Conservation (phyloP, 2,797 vertebrate genomes). For the Acomys russatus region DNA sequence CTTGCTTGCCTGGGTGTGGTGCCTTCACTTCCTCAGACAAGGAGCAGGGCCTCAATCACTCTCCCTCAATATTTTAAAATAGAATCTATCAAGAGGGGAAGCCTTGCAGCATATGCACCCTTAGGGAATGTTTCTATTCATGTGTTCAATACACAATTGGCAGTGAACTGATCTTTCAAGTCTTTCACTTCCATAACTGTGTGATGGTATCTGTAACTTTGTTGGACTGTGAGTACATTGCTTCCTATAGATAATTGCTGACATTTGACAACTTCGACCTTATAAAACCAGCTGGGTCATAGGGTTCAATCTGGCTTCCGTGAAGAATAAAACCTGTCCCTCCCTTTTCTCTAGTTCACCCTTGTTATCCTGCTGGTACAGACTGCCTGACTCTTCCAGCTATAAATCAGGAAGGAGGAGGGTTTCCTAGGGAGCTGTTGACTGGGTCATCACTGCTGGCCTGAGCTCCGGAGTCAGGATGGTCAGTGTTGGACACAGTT, state of each 20-base stretch:
- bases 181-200: slow-evolving; percentile 29
- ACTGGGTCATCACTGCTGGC: background rate
- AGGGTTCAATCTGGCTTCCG: background rate
- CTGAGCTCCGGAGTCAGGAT: slow-evolving; percentile 5
- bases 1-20: slow-evolving; percentile 79
- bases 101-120: background rate
- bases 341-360: slow-evolving; percentile 20
- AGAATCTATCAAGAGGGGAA: background rate
- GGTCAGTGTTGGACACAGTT: background rate
- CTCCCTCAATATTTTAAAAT: slow-evolving; percentile 63
- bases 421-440: slow-evolving; percentile 52
- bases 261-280: slow-evolving; percentile 20
- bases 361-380: slow-evolving; percentile 41
- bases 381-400: slow-evolving; percentile 6
- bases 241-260: slow-evolving; percentile 13
- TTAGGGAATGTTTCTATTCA: background rate
- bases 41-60: slow-evolving; percentile 20
- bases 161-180: slow-evolving; percentile 11
- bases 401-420: slow-evolving; percentile 70
- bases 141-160: background rate
- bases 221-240: background rate
- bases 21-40: slow-evolving; percentile 69
- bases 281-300: slow-evolving; percentile 45
- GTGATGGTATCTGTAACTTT: background rate
- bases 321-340: background rate